These are phyloP conservation scores for Drosophila putrida DNA, from an alignment of 2,888 invertebrate genomes.

Conservation along the genomic window DNA sequence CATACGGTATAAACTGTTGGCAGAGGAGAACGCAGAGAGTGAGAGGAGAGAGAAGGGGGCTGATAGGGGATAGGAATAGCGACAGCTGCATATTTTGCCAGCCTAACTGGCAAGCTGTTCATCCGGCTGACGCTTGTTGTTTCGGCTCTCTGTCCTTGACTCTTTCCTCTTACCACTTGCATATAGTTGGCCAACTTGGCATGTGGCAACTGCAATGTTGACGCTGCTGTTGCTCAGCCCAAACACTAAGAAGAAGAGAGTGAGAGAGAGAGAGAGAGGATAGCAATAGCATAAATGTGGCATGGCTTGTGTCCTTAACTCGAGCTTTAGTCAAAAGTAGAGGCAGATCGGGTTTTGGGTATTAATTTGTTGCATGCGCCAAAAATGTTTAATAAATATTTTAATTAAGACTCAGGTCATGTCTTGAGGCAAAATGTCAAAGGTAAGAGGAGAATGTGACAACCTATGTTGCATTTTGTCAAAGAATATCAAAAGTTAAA, in stretches of 20 bases:
- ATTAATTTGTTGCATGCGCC: conserved; percentile 74
- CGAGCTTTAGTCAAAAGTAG: conserved; percentile 32
- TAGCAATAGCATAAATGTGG: conserved; percentile 33
- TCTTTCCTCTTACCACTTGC: background rate
- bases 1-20: background rate
- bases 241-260: background rate
- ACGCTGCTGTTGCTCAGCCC: conserved; percentile 68
- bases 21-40: background rate
- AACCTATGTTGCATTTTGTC: conserved; percentile 16
- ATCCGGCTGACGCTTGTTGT: conserved; percentile 70
- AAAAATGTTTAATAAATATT: conserved; percentile 75
- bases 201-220: conserved; percentile 75
- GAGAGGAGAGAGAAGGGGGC: background rate
- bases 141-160: conserved; percentile 30
- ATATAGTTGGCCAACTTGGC: conserved; percentile 71
- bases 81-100: conserved; percentile 70
- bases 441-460: conserved; percentile 21
- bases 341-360: conserved; percentile 21
- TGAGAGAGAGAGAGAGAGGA: conserved; percentile 7
- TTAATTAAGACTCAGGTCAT: conserved; percentile 63
- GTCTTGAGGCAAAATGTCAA: conserved; percentile 3
- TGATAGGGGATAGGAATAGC: background rate
- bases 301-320: conserved; percentile 38
- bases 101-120: conserved; percentile 76
- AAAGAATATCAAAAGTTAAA: conserved; percentile 21